Percentiles rank a stretch among this genome's conserved stretches.
Conservation (phyloP, 2,888 invertebrate species). For the Flabesymbios commensalis region DNA sequence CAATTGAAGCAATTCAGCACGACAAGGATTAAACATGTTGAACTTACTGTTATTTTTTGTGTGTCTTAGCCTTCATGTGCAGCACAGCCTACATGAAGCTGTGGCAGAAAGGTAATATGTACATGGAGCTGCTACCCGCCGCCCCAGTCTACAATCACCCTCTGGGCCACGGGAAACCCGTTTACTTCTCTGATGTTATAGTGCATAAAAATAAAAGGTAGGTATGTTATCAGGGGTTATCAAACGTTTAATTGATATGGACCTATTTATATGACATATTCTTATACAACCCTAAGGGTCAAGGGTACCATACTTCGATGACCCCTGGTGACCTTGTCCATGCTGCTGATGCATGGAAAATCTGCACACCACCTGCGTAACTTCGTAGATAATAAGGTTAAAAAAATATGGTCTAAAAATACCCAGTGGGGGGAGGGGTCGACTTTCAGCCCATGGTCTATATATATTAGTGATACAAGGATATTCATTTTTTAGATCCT, state of each 20-base stretch:
- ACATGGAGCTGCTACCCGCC: constrained; percentile 66
- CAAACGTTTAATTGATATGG: background rate
- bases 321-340: too few species aligned
- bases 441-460: too few species aligned
- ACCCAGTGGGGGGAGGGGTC: too few species aligned
- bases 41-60: too few species aligned
- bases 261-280: background rate
- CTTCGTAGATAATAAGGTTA: too few species aligned
- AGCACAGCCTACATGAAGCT: constrained; percentile 67
- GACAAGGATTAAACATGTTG: too few species aligned
- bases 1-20: too few species aligned
- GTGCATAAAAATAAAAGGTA: constrained; percentile 54
- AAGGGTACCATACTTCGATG: too few species aligned
- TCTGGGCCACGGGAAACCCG: constrained; percentile 63
- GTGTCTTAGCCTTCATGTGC: constrained; percentile 67
- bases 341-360: too few species aligned
- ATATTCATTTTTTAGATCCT: background rate
- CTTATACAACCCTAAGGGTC: too few species aligned
- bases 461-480: background rate
- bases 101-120: constrained; percentile 58
- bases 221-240: background rate
- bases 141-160: constrained; percentile 69
- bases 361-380: too few species aligned
- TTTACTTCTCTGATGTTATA: constrained; percentile 70
- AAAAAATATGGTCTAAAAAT: too few species aligned